Conservation (phyloP, 2,797 vertebrate genomes). For the Falco rusticolus region DNA sequence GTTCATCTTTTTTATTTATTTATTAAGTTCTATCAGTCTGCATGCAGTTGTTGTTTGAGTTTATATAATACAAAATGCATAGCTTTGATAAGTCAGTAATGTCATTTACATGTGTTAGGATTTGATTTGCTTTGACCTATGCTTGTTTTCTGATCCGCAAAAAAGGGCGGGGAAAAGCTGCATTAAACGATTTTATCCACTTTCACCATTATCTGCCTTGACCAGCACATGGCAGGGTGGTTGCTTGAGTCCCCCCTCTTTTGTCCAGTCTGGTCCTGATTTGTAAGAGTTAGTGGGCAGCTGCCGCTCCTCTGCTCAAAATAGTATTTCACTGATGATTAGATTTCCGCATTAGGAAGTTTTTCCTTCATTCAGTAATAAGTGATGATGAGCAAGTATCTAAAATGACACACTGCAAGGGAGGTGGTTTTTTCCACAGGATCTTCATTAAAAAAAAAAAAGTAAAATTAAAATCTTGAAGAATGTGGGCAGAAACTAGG, state of each 20-base stretch:
- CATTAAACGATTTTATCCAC: background rate
- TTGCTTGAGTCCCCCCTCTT: background rate
- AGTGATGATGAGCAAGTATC: slow-evolving; percentile 15
- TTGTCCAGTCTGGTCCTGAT: background rate
- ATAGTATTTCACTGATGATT: background rate
- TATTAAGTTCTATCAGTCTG: background rate
- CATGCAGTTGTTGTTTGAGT: background rate
- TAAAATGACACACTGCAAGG: slow-evolving; percentile 6
- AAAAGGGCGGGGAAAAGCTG: background rate
- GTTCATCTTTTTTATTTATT: background rate
- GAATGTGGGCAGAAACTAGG: background rate
- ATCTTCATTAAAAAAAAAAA: background rate
- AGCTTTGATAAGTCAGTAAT: background rate
- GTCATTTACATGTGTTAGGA: background rate
- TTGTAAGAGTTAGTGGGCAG: background rate
- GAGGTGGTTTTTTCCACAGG: background rate
- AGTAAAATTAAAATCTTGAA: background rate
- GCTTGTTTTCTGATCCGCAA: background rate
- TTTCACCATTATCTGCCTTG: background rate
- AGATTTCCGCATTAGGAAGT: background rate
- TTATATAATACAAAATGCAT: background rate
- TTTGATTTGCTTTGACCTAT: background rate
- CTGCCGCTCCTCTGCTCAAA: background rate
- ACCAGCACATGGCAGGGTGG: rapidly evolving
- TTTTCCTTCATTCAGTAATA: slow-evolving; percentile 22